Evolutionary conservation across 2,113 vertebrate genomes (phyloP).

Genomic region (Ailurus styani): DNA sequence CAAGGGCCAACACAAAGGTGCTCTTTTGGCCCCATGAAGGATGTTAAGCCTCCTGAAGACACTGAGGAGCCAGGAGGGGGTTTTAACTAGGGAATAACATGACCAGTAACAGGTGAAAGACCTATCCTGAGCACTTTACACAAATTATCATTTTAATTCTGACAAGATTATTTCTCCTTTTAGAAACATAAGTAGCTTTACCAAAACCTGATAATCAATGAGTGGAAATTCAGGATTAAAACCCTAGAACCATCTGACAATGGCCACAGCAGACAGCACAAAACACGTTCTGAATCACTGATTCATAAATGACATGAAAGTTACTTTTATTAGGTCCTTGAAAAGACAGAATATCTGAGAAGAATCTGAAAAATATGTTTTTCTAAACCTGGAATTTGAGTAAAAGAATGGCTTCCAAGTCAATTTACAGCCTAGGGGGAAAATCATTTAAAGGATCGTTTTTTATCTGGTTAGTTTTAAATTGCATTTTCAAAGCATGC

Average conservation of each 20-base stretch:
- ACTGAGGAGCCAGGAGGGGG: fast-evolving
- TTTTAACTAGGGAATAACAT: background rate
- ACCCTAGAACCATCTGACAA: background rate
- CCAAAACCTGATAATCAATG: background rate
- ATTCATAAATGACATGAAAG: background rate
- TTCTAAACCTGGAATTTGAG: background rate
- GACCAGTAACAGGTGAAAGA: background rate
- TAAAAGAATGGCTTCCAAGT: slow-evolving; percentile 17
- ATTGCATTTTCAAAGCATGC: slow-evolving; percentile 51
- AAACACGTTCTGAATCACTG: background rate
- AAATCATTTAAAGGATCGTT: slow-evolving; percentile 47
- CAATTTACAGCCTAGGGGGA: slow-evolving; percentile 11
- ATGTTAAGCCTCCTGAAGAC: background rate
- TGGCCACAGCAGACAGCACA: background rate
- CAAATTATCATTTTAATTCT: background rate
- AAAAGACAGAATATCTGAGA: background rate
- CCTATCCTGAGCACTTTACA: background rate
- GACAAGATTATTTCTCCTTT: background rate
- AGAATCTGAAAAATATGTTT: slow-evolving; percentile 26
- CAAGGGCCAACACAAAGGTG: background rate
- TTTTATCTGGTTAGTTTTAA: slow-evolving; percentile 57
- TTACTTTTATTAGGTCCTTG: slow-evolving; percentile 24
- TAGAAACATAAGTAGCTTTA: background rate
- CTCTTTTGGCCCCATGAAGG: background rate
- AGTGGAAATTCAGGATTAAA: background rate